A percentile compares a stretch with the other conserved stretches of the same genome.
phyloP scores from a whole-genome alignment of 2,888 invertebrate genomes.

The Lepidochrysops patricia region DNA sequence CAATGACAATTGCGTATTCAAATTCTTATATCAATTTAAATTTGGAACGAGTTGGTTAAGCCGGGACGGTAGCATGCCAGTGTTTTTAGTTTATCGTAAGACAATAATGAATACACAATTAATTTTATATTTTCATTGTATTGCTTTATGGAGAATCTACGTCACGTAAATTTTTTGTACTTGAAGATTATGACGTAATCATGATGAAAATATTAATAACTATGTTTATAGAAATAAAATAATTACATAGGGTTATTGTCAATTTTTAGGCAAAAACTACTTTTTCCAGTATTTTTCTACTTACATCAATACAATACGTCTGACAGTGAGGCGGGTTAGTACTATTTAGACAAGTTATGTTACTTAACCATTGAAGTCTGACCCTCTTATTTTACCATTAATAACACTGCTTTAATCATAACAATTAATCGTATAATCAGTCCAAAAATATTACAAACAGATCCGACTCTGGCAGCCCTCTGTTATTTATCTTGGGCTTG shows the following conservation, averaged over 20 bases:
- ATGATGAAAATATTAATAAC: not conserved
- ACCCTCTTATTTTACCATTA: not conserved
- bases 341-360: too few relatives aligned
- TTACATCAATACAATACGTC: too few relatives aligned
- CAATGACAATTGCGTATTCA: constrained; percentile 69
- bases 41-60: constrained; percentile 64
- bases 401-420: not conserved
- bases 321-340: too few relatives aligned
- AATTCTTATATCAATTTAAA: constrained; percentile 63
- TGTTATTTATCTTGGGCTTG: constrained; percentile 42
- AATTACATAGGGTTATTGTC: too few relatives aligned
- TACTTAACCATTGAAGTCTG: too few relatives aligned
- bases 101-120: constrained; percentile 41
- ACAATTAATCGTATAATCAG: not conserved
- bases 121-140: constrained; percentile 41
- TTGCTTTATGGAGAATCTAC: constrained; percentile 24
- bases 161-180: not conserved
- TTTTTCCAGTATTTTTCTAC: too few relatives aligned
- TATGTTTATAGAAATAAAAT: not conserved
- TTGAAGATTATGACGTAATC: not conserved
- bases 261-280: too few relatives aligned
- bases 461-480: constrained; percentile 18
- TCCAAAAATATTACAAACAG: constrained; percentile 17
- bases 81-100: constrained; percentile 38
- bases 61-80: constrained; percentile 43